Conservation (phyloP, 1,140 invertebrate genomes). For the Phthorimaea operculella region DNA sequence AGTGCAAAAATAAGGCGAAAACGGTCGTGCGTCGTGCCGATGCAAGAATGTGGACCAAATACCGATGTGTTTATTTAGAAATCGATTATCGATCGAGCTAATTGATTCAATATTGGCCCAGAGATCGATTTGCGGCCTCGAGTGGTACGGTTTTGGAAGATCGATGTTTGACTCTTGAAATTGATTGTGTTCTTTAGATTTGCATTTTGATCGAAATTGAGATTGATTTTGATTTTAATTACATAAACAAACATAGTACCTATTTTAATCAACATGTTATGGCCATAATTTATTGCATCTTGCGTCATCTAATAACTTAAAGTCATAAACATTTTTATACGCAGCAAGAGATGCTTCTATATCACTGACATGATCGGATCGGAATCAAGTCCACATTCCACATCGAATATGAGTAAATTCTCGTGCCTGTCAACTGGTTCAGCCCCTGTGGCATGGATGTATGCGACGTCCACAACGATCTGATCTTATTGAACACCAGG, state of each 20-base stretch:
- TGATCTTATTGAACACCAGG: conserved; percentile 85
- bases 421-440: conserved; percentile 79
- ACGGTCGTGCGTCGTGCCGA: conserved; percentile 36
- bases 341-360: conserved; percentile 21
- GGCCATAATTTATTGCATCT: no score
- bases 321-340: conserved; percentile 15
- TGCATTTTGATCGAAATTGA: no score
- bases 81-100: conserved; percentile 7
- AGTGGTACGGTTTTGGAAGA: neutral
- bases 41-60: conserved; percentile 52
- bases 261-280: no score
- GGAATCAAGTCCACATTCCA: conserved; percentile 44
- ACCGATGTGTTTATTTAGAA: conserved; percentile 30
- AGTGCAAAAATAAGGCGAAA: conserved; percentile 42
- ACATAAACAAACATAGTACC: no score
- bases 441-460: conserved; percentile 77
- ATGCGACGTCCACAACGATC: conserved; percentile 83
- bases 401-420: conserved; percentile 23
- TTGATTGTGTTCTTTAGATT: no score
- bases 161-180: no score
- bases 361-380: conserved; percentile 1
- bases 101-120: conserved; percentile 2
- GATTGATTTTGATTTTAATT: no score
- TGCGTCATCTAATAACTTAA: no score
- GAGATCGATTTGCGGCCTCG: neutral